Conservation (phyloP, 1,140 invertebrate genomes). For the Macrobrachium rosenbergii region DNA sequence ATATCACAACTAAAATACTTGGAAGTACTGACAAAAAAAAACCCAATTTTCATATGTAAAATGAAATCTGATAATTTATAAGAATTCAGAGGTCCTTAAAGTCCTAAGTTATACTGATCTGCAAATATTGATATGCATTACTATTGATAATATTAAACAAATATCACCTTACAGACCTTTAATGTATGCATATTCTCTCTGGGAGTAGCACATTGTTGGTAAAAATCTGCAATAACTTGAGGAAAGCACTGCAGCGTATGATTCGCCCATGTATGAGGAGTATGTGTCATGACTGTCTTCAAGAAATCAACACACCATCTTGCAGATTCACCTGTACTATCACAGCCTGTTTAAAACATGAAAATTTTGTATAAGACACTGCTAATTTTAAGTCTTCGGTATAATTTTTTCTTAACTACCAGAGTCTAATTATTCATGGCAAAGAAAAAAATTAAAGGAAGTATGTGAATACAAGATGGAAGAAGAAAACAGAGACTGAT, state of each 20-base stretch:
- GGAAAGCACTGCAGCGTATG: constrained; percentile 95
- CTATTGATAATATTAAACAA: background rate
- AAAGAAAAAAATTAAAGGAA: too few species aligned
- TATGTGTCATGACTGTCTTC: constrained; percentile 91
- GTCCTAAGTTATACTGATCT: too few species aligned
- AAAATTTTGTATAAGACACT: background rate
- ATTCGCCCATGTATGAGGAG: constrained; percentile 93
- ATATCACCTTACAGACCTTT: constrained; percentile 27
- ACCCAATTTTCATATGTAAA: too few species aligned
- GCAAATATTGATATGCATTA: too few species aligned
- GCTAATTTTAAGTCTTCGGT: background rate
- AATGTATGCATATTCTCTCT: constrained; percentile 75
- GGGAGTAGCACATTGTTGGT: constrained; percentile 83
- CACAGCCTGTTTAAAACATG: constrained; percentile 42
- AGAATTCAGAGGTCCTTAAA: too few species aligned
- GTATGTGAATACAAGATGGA: too few species aligned
- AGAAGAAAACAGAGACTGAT: too few species aligned
- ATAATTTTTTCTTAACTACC: too few species aligned
- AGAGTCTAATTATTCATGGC: too few species aligned
- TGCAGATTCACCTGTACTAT: constrained; percentile 73
- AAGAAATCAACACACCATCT: constrained; percentile 93
- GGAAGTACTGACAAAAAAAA: too few species aligned
- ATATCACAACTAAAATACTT: too few species aligned
- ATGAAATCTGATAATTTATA: too few species aligned
- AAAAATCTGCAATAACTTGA: constrained; percentile 88